Conservation (phyloP, 1,140 invertebrate genomes). For the Plutomurus gul region DNA sequence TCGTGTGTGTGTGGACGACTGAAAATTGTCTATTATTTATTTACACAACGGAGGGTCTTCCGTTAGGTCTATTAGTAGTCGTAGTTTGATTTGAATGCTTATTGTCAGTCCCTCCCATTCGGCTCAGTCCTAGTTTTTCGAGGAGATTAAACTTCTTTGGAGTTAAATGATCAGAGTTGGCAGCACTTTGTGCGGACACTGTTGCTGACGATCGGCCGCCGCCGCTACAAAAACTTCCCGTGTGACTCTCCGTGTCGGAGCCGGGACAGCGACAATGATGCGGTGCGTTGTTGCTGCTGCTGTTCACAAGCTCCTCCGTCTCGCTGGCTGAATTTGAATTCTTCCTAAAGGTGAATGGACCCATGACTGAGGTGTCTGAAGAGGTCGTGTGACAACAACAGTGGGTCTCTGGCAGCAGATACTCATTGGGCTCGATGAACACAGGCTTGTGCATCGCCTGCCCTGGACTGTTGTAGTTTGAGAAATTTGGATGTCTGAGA, state of each 20-base stretch:
- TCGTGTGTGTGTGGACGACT: too few relatives aligned
- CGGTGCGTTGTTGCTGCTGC: not conserved
- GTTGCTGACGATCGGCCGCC: not conserved
- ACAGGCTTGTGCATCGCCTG: constrained; percentile 24
- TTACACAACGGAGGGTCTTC: too few relatives aligned
- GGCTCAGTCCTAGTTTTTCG: constrained; percentile 33
- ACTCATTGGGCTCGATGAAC: constrained; percentile 38
- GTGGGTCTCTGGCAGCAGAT: constrained; percentile 15
- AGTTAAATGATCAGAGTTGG: not conserved
- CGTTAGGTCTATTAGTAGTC: too few relatives aligned
- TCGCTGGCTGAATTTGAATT: constrained; percentile 24
- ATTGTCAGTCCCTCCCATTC: not conserved
- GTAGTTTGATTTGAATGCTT: constrained; percentile 7
- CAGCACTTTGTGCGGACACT: not conserved
- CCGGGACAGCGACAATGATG: constrained; percentile 34
- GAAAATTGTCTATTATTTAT: constrained; percentile 33
- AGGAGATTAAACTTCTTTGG: constrained; percentile 35
- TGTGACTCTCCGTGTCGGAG: constrained; percentile 12
- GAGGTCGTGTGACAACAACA: not conserved
- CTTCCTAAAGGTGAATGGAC: not conserved
- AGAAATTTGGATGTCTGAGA: not conserved
- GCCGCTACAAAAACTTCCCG: not conserved
- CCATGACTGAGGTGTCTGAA: not conserved
- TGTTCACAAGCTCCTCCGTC: constrained; percentile 40
- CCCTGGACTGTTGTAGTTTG: not conserved